Base-by-base conservation (phyloP, 1,140 invertebrate genomes). In the Trichoplusia ni region DNA sequence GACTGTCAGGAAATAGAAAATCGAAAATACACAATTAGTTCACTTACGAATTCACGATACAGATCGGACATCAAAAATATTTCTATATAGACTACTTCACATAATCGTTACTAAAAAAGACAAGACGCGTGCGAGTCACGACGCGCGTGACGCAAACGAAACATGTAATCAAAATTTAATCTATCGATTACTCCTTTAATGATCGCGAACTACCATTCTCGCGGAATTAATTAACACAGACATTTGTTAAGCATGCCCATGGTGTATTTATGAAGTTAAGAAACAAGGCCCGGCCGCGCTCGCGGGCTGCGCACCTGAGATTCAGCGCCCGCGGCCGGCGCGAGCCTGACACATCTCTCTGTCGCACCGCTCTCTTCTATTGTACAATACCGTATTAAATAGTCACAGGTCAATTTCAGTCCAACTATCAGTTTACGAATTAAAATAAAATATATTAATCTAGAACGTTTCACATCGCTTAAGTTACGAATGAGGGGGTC, bases 11-110 rank as follows among this genome's bases (percentile, higher is more conserved):
- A 81, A 85, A 81, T 82, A 83, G 83, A 82, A 80, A 82, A 77
- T 75, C 62, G 73, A 73, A 83, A 82, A 74, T 76, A 76, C 77
- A 86, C 72, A 78, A 75, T 77, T 73, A 81, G 77, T 82, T 78
- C 80, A 76, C 71, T 73, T 77, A 83, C 68, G 73, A 80, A 79
- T 79, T 79, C 79, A 87, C 82, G 83, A 87, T 87, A 87, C 84
- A 83, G 82, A 85, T 77, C 77, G 74, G 81, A 87, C 84, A 87
- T 84, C 84, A 82, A 90, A 89, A 87, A 88, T 87, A 85, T 86
- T 77, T 83, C 82, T 90, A 86, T 89, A 80, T 80, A 73, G 65
- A 80, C 84, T 85, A 90, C 83, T 77, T 69, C 79, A 85, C 79
- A 86, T 76, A 79, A 71, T 82, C 72, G 73, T 77, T 79, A 81